Conservation (phyloP, 2,797 vertebrate genomes). For the Esox lucius region DNA sequence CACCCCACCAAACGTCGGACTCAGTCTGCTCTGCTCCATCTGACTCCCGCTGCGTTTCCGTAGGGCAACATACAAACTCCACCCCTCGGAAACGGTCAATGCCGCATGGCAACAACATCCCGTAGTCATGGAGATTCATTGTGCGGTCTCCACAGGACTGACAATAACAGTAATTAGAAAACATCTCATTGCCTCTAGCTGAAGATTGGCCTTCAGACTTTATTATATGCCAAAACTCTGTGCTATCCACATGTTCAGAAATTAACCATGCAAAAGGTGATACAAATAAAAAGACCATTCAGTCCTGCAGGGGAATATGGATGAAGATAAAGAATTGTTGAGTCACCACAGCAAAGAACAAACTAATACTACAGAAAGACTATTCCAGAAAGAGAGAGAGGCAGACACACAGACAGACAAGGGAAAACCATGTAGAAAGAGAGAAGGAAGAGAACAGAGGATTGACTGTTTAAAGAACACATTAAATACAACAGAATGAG, state of each 20-base stretch:
- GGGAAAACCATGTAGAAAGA: too few species aligned
- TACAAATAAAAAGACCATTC: background rate
- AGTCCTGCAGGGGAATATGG: background rate
- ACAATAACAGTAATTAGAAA: constrained; percentile 26
- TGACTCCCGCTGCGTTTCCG: constrained; percentile 79
- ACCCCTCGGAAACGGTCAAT: constrained; percentile 95
- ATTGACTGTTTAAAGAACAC: too few species aligned
- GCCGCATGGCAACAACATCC: constrained; percentile 95
- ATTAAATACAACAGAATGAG: too few species aligned
- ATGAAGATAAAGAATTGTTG: constrained; percentile 14
- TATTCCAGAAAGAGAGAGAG: background rate
- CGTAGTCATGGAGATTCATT: constrained; percentile 94
- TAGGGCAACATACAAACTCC: constrained; percentile 95
- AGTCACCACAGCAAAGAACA: constrained; percentile 16
- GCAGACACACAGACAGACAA: too few species aligned
- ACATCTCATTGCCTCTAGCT: background rate
- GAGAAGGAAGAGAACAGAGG: too few species aligned
- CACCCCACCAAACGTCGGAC: constrained; percentile 98
- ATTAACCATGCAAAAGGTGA: background rate
- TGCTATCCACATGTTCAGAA: background rate
- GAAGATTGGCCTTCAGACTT: background rate
- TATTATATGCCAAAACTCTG: background rate
- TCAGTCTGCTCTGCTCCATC: constrained; percentile 85
- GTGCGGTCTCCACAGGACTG: constrained; percentile 94
- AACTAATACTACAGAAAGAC: constrained; percentile 5